phyloP scores from a whole-genome alignment of 1,140 invertebrate species.

The Laodelphax striatellus region DNA sequence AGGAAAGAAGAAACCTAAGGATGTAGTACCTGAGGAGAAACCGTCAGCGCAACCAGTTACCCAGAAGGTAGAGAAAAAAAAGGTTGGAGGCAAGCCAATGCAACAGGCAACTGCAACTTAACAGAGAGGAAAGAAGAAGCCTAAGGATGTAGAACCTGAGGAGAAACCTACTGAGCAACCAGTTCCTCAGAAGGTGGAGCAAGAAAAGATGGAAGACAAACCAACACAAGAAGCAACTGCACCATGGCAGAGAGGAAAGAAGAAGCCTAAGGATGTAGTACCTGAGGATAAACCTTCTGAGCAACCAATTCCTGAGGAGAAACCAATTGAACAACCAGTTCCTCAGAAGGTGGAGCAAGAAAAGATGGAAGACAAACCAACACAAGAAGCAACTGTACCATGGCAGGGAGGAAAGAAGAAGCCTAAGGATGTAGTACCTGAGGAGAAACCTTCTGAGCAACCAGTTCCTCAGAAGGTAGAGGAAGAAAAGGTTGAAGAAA shows the following conservation, averaged over 20 bases:
- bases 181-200: no score
- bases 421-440: conserved; percentile 17
- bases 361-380: conserved; percentile 25
- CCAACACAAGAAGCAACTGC: conserved; percentile 12
- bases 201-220: conserved; percentile 13
- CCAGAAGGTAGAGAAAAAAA: not conserved
- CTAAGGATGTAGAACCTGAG: conserved; percentile 21
- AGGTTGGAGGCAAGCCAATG: conserved; percentile 27
- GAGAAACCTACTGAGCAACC: not conserved
- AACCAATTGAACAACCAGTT: conserved; percentile 4
- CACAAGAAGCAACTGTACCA: conserved; percentile 3
- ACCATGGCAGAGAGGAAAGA: not conserved
- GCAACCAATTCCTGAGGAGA: conserved; percentile 6
- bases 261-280: conserved; percentile 1
- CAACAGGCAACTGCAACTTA: conserved; percentile 12
- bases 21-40: conserved; percentile 2
- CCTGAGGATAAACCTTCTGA: not conserved
- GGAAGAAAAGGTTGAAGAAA: conserved; percentile 14
- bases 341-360: conserved; percentile 11
- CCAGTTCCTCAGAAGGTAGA: not conserved
- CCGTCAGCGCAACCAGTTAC: not conserved
- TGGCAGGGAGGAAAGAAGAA: conserved; percentile 14
- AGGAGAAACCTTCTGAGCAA: conserved; percentile 8
- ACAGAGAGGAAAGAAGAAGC: conserved; percentile 14
- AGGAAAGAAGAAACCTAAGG: no score